Conservation (phyloP, 1,140 invertebrate genomes). For the Lanistes nyassanus region DNA sequence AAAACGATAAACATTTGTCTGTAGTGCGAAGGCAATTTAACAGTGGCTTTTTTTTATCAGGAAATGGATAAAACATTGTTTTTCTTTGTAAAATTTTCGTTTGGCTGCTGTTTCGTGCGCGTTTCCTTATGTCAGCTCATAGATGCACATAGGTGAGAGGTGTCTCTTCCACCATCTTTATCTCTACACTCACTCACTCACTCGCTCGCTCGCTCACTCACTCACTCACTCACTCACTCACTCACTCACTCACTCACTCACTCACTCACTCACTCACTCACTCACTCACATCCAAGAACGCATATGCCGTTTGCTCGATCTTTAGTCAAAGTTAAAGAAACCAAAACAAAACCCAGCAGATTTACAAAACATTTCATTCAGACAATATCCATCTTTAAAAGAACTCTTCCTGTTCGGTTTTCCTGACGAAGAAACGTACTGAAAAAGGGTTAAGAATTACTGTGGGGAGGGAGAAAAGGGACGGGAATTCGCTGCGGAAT, state of each 20-base stretch:
- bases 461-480: too few species aligned
- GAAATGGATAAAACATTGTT: too few species aligned
- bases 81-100: not conserved
- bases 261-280: conserved; percentile 3
- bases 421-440: not conserved
- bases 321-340: not conserved
- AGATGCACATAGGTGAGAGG: not conserved
- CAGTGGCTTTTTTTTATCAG: too few species aligned
- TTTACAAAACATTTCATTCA: not conserved
- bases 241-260: not conserved
- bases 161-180: too few species aligned
- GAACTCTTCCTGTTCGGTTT: not conserved
- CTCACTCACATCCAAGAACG: too few species aligned
- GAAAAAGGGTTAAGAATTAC: too few species aligned
- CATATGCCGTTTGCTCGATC: not conserved
- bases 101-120: not conserved
- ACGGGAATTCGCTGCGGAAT: too few species aligned
- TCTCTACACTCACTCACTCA: not conserved
- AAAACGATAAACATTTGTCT: too few species aligned
- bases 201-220: not conserved
- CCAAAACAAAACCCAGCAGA: not conserved
- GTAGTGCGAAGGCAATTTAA: too few species aligned
- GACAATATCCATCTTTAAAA: not conserved
- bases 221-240: not conserved
- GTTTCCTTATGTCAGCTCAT: not conserved